These are phyloP conservation scores for Actinemys pallida DNA, from an alignment of 2,113 vertebrate species.

Conservation along the genomic window DNA sequence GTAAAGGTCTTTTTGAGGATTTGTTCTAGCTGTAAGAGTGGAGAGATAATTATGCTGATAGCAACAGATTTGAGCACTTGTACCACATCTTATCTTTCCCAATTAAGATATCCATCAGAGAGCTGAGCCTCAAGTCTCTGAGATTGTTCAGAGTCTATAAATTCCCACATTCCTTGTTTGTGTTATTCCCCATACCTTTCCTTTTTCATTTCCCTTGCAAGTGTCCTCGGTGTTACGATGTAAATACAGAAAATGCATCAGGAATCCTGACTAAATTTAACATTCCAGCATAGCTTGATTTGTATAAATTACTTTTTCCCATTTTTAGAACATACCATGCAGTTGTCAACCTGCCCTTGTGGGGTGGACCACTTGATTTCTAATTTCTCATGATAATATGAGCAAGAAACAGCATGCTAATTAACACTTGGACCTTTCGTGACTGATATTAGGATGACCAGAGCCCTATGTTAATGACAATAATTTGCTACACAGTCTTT, in stretches of 20 bases:
- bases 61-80: not conserved
- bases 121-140: fast-evolving
- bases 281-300: not conserved
- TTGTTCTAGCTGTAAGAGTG: not conserved
- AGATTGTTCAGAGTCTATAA: not conserved
- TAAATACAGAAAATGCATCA: not conserved
- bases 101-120: not conserved
- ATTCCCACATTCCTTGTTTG: not conserved
- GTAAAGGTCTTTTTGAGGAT: not conserved
- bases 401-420: not conserved
- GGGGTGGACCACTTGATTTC: not conserved
- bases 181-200: not conserved
- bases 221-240: not conserved
- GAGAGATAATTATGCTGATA: not conserved
- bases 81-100: not conserved
- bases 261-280: fast-evolving
- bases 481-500: too few species aligned
- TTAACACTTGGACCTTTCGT: not conserved
- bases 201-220: not conserved
- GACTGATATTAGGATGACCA: not conserved
- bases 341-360: not conserved
- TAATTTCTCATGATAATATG: fast-evolving
- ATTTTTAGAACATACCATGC: not conserved
- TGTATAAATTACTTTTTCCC: not conserved
- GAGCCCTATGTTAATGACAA: too few species aligned